Evolutionary conservation across 2,888 invertebrate genomes (phyloP).

Genomic region (Patella ulyssiponensis): DNA sequence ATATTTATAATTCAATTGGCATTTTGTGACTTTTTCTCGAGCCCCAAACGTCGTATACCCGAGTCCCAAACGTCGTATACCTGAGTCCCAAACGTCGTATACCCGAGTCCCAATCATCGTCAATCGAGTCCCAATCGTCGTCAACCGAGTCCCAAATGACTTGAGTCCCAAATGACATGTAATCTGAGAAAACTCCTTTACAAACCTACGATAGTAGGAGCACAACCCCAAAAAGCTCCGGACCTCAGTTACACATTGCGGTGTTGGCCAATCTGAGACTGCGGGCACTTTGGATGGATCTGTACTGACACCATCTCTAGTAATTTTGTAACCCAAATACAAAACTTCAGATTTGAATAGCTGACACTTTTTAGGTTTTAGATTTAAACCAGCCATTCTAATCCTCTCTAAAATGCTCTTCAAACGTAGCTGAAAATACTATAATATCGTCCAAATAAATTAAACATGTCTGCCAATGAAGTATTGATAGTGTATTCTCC

Average conservation of each 20-base stretch:
- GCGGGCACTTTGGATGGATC: background rate
- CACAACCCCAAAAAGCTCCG: background rate
- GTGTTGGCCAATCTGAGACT: background rate
- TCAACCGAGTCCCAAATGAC: too few relatives aligned
- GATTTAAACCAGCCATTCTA: slow-evolving; percentile 29
- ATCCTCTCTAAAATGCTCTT: slow-evolving; percentile 38
- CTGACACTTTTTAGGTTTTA: slow-evolving; percentile 34
- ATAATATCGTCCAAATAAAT: slow-evolving; percentile 28
- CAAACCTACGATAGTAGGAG: background rate
- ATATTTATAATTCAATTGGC: too few relatives aligned
- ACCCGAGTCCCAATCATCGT: too few relatives aligned
- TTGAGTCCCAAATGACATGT: too few relatives aligned
- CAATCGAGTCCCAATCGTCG: too few relatives aligned
- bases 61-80: too few relatives aligned
- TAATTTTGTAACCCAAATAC: background rate
- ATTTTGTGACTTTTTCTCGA: too few relatives aligned
- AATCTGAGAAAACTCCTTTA: background rate
- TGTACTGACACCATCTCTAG: background rate
- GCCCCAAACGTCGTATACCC: too few relatives aligned
- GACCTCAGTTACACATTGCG: slow-evolving; percentile 1
- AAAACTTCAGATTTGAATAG: slow-evolving; percentile 20
- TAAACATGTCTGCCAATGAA: slow-evolving; percentile 19
- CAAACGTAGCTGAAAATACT: slow-evolving; percentile 28
- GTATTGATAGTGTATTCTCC: slow-evolving; percentile 24
- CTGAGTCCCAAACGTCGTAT: too few relatives aligned